Percentiles rank a stretch among this genome's conserved stretches.
Evolutionary conservation across 2,888 invertebrate species (phyloP).

Genomic region (Phyto melanocephala): DNA sequence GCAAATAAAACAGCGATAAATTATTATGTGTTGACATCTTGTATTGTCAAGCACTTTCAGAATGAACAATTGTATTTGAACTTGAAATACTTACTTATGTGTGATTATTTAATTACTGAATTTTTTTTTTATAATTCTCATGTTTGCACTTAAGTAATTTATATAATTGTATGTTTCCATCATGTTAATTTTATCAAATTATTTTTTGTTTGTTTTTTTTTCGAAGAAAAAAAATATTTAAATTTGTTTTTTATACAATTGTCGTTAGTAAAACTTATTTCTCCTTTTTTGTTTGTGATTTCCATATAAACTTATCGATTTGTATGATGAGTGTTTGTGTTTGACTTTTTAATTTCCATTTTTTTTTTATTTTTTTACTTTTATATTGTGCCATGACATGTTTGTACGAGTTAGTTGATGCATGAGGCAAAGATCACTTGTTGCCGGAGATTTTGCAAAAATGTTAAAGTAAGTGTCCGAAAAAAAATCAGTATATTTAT

Average conservation of each 20-base stretch:
- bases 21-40: neutral
- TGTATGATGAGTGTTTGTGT: neutral
- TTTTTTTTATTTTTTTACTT: neutral
- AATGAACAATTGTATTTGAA: neutral
- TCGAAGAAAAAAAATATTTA: neutral
- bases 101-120: neutral
- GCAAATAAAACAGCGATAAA: neutral
- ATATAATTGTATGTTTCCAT: neutral
- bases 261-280: neutral
- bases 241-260: neutral
- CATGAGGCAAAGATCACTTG: slow-evolving; percentile 5
- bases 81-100: neutral
- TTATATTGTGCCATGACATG: neutral
- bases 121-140: neutral
- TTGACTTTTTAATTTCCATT: neutral
- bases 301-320: neutral
- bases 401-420: neutral
- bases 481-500: neutral
- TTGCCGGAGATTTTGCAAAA: neutral
- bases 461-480: neutral
- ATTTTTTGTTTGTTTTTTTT: neutral
- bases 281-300: neutral
- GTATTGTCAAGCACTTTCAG: neutral
- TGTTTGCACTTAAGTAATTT: neutral
- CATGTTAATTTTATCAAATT: neutral